Conservation (phyloP, 1,140 invertebrate species). For the Geopemphigus sp. region DNA sequence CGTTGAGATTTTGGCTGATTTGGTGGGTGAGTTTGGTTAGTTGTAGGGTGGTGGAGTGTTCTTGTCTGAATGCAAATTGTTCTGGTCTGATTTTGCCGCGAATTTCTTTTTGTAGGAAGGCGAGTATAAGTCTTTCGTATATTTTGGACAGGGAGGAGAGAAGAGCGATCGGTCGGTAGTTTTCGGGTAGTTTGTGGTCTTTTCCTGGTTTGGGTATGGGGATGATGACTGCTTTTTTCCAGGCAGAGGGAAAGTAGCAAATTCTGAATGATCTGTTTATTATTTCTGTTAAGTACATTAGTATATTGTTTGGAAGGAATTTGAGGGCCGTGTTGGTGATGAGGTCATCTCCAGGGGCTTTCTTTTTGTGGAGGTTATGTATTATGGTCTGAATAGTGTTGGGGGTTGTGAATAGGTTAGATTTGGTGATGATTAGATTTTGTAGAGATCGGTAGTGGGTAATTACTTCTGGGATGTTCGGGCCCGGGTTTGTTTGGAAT, state of each 20-base stretch:
- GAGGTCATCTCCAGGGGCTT: too few species aligned
- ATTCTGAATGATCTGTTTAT: neutral
- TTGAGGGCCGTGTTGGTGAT: too few species aligned
- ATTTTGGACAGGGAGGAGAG: slow-evolving; percentile 4
- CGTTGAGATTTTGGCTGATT: slow-evolving; percentile 31
- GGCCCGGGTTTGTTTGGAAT: too few species aligned
- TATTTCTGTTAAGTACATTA: too few species aligned
- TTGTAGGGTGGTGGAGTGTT: slow-evolving; percentile 53
- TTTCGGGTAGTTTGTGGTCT: slow-evolving; percentile 49
- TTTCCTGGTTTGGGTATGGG: slow-evolving; percentile 54
- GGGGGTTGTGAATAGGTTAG: too few species aligned
- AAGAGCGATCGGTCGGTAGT: neutral
- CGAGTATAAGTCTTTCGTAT: neutral
- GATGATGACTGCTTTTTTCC: slow-evolving; percentile 55
- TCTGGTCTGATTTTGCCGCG: slow-evolving; percentile 50
- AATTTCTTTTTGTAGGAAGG: neutral
- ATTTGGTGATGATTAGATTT: too few species aligned
- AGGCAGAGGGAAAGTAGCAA: slow-evolving; percentile 47
- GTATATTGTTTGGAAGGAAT: too few species aligned
- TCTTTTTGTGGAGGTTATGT: too few species aligned
- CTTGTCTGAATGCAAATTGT: slow-evolving; percentile 55
- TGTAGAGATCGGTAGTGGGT: too few species aligned
- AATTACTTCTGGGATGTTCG: too few species aligned
- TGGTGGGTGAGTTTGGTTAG: slow-evolving; percentile 40
- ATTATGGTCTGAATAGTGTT: too few species aligned